Evolutionary conservation across 2,113 vertebrate genomes (phyloP), one percentile per base, ranked within the genome.

Genomic region (Hirundichthys speculiger): DNA sequence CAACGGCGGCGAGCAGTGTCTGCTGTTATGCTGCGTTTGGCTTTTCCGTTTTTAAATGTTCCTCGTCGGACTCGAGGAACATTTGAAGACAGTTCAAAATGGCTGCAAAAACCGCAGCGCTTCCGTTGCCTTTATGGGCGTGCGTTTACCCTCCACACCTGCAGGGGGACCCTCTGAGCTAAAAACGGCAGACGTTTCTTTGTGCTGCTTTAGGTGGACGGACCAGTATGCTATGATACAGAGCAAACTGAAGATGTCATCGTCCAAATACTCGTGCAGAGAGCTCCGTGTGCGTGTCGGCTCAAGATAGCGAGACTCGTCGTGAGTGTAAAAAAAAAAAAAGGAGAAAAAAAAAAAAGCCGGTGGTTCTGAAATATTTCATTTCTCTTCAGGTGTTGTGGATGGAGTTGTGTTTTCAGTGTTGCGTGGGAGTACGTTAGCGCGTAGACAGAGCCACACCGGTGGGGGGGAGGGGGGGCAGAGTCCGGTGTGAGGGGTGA

Each of bases 401-500:
- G 20, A 30, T 10, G 58, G 58, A 74, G 57, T 1, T 8, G 16
- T 27, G 1, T 65, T 49, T 65, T 52, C 58, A 30, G 1, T 55
- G 54, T 21, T 7, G 68, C 69, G 19, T 41, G 61, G 46, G 61
- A 60, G 73, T 52, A 4, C 60, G 38, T 60, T 58, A 47, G 59
- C 55, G 48, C 68, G 53, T 48, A 69, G 60, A 76, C 67, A 50
- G 77, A 86, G 59, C 79, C 84, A 80, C 82, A 58, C 42, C n/a
- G 53, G 73, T 80, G 77, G 73, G 30, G n/a, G 14, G 51, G 24
- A 42, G 27, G 48, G 49, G 70, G 61, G 15, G 73, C 61, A 70
- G 85, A 81, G 76, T 64, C 27, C 39, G 73, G 57, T 68, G 85
- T 86, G 87, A 90, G 87, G 82, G 77, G 85, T 75, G 53, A 71